A percentile compares a stretch with the other conserved stretches of the same genome.
phyloP scores from a whole-genome alignment of 2,113 vertebrate species.

The Clupea harengus region DNA sequence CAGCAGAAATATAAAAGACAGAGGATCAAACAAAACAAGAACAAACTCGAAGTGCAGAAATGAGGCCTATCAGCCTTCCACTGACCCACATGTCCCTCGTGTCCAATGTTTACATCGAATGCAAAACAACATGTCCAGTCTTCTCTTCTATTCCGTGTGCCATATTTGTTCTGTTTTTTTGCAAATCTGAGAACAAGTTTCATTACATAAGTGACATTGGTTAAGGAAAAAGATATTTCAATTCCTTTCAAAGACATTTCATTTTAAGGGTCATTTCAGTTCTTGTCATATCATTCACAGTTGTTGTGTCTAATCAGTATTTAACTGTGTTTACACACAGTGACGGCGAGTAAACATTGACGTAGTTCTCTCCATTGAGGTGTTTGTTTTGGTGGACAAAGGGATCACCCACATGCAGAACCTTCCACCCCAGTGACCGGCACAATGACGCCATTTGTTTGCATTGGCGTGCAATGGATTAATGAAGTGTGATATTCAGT shows the following conservation, averaged over 20 bases:
- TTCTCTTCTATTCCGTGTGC: background rate
- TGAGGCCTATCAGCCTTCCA: background rate
- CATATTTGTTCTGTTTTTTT: background rate
- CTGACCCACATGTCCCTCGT: background rate
- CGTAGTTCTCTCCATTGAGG: background rate
- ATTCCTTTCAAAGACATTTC: background rate
- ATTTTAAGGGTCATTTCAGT: background rate
- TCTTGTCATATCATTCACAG: background rate
- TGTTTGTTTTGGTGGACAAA: background rate
- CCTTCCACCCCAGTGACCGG: background rate
- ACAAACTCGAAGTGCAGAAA: too few relatives aligned
- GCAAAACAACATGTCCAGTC: too few relatives aligned
- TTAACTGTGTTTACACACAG: background rate
- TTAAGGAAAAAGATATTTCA: background rate
- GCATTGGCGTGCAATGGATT: background rate
- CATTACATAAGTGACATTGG: background rate
- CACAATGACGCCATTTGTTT: background rate
- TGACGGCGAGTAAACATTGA: background rate
- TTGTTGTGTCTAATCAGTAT: background rate
- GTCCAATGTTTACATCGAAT: too few relatives aligned
- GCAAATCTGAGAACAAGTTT: background rate
- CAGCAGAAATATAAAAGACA: too few relatives aligned
- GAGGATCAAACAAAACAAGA: too few relatives aligned
- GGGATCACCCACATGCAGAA: background rate
- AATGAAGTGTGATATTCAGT: background rate